phyloP scores from a whole-genome alignment of 2,888 invertebrate species.

The Lepetodrilus schrolli region DNA sequence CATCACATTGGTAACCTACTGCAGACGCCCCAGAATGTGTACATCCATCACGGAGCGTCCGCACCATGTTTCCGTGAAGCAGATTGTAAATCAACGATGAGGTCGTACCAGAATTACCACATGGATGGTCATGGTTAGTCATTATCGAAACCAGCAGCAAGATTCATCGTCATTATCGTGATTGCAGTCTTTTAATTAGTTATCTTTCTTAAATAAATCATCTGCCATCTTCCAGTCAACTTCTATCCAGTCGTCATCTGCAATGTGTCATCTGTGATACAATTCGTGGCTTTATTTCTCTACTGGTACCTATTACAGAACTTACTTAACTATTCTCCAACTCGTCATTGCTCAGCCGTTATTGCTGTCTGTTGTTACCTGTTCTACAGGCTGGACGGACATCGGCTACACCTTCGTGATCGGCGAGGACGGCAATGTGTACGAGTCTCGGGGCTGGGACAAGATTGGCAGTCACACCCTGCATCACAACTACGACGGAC shows the following conservation, averaged over 20 bases:
- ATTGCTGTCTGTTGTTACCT: too few relatives aligned
- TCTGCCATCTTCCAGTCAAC: too few relatives aligned
- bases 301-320: too few relatives aligned
- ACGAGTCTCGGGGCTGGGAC: constrained; percentile 85
- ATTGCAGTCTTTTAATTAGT: too few relatives aligned
- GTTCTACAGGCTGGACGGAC: constrained; percentile 51
- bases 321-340: too few relatives aligned
- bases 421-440: constrained; percentile 85
- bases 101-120: constrained; percentile 49
- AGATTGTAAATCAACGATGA: constrained; percentile 38
- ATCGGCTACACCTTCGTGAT: constrained; percentile 81
- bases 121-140: constrained; percentile 50
- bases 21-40: constrained; percentile 52
- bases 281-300: too few relatives aligned
- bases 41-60: constrained; percentile 76
- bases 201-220: not conserved
- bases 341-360: too few relatives aligned
- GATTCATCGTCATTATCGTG: too few relatives aligned
- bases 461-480: constrained; percentile 82
- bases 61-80: constrained; percentile 58
- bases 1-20: constrained; percentile 37
- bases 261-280: too few relatives aligned
- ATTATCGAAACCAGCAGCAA: too few relatives aligned
- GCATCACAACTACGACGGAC: constrained; percentile 77
- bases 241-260: too few relatives aligned